Evolutionary conservation across 2,113 vertebrate species (phyloP).

Genomic region (Salvelinus alpinus): DNA sequence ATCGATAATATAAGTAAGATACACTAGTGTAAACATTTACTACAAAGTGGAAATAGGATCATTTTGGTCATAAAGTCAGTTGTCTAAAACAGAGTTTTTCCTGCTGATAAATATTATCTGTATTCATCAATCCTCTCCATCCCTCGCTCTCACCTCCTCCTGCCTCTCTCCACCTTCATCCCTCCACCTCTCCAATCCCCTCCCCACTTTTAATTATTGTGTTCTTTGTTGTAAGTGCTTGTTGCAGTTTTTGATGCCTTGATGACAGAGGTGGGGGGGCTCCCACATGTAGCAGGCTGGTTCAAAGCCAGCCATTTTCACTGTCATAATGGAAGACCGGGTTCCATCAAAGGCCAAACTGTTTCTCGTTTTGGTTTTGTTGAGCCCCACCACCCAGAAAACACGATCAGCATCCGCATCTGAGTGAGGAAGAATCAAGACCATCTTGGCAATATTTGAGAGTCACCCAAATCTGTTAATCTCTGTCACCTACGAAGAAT

Average conservation of each 20-base stretch:
- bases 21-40: no score
- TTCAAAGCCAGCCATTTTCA: conserved; percentile 16
- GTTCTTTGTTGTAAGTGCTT: conserved; percentile 3
- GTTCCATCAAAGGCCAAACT: conserved; percentile 27
- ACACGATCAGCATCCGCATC: conserved; percentile 21
- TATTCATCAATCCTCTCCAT: no score
- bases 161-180: no score
- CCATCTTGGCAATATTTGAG: conserved; percentile 15
- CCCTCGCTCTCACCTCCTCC: no score
- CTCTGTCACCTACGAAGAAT: conserved; percentile 20
- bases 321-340: conserved; percentile 23
- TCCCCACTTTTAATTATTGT: not conserved
- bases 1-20: no score
- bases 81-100: no score
- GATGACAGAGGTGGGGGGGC: not conserved
- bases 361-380: conserved; percentile 17
- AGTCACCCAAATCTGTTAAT: conserved; percentile 18
- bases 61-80: no score
- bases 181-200: no score
- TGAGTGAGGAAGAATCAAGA: conserved; percentile 15
- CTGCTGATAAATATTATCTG: no score
- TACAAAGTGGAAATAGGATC: no score
- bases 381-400: conserved; percentile 18
- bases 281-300: conserved; percentile 14
- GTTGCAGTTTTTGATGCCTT: conserved; percentile 9